A percentile compares a stretch with the other conserved stretches of the same genome.
Conservation (phyloP, 2,888 invertebrate genomes). For the Subacronicta megacephala region DNA sequence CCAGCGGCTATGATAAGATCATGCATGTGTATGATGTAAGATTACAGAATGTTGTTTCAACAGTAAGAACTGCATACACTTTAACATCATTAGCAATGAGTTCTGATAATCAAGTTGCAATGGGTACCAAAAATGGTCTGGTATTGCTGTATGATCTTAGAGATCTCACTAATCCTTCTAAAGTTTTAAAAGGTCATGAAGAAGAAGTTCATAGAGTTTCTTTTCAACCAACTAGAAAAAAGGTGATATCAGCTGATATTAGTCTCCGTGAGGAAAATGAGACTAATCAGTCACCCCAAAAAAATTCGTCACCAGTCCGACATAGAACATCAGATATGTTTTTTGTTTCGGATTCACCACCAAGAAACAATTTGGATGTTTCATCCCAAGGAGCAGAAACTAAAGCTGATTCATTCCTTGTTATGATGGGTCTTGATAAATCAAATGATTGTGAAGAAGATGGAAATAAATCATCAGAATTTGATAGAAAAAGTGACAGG, state of each 20-base stretch:
- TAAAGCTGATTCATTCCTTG: slow-evolving; percentile 82
- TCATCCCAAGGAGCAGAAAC: slow-evolving; percentile 66
- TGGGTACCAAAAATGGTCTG: slow-evolving; percentile 89
- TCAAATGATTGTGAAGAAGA: slow-evolving; percentile 76
- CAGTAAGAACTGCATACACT: slow-evolving; percentile 77
- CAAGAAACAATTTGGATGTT: slow-evolving; percentile 65
- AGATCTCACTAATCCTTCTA: slow-evolving; percentile 82
- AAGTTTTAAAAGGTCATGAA: slow-evolving; percentile 85
- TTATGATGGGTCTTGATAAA: slow-evolving; percentile 82
- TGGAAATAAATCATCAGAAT: slow-evolving; percentile 68
- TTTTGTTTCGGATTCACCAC: slow-evolving; percentile 78
- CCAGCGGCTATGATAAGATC: slow-evolving; percentile 89
- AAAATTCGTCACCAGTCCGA: slow-evolving; percentile 67
- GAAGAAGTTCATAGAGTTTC: slow-evolving; percentile 83
- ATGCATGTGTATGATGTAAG: slow-evolving; percentile 90
- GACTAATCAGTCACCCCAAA: slow-evolving; percentile 62
- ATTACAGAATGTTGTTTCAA: slow-evolving; percentile 82
- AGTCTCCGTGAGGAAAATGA: slow-evolving; percentile 82
- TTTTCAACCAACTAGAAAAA: slow-evolving; percentile 82
- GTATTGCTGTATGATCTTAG: slow-evolving; percentile 89
- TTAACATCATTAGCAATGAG: slow-evolving; percentile 82
- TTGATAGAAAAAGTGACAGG: slow-evolving; percentile 72
- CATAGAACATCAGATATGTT: slow-evolving; percentile 81
- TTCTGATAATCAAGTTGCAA: slow-evolving; percentile 84
- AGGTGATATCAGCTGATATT: slow-evolving; percentile 73